Conservation (phyloP, 1,140 invertebrate genomes). For the Sminthurinus signatus region DNA sequence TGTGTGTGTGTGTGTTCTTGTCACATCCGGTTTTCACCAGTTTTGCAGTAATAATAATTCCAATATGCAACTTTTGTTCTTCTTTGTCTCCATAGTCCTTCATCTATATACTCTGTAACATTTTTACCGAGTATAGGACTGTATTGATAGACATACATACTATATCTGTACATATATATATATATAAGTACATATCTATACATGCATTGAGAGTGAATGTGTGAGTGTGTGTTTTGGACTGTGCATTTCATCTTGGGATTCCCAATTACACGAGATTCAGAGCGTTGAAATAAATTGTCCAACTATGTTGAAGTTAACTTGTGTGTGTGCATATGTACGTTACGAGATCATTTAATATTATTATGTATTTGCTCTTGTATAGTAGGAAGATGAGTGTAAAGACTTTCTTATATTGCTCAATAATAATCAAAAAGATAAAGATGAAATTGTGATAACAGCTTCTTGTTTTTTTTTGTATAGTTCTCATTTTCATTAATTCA, state of each 20-base stretch:
- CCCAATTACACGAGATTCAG: slow-evolving; percentile 30
- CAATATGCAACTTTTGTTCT: no score
- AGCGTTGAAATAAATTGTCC: slow-evolving; percentile 36
- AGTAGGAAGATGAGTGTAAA: slow-evolving; percentile 1
- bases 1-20: not conserved
- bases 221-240: slow-evolving; percentile 16
- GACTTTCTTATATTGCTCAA: slow-evolving; percentile 5
- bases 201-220: slow-evolving; percentile 1
- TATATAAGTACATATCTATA: not conserved
- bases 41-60: no score
- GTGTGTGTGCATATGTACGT: slow-evolving; percentile 4
- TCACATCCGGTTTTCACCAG: slow-evolving; percentile 5
- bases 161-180: not conserved
- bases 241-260: no score
- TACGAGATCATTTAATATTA: not conserved
- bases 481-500: no score
- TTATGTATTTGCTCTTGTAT: not conserved
- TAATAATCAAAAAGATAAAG: not conserved
- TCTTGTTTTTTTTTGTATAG: no score
- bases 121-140: no score
- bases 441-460: slow-evolving; percentile 1
- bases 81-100: no score
- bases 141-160: no score
- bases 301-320: slow-evolving; percentile 20
- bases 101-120: no score